Evolutionary conservation across 2,797 vertebrate species (phyloP).

Genomic region (Rachycentron canadum): DNA sequence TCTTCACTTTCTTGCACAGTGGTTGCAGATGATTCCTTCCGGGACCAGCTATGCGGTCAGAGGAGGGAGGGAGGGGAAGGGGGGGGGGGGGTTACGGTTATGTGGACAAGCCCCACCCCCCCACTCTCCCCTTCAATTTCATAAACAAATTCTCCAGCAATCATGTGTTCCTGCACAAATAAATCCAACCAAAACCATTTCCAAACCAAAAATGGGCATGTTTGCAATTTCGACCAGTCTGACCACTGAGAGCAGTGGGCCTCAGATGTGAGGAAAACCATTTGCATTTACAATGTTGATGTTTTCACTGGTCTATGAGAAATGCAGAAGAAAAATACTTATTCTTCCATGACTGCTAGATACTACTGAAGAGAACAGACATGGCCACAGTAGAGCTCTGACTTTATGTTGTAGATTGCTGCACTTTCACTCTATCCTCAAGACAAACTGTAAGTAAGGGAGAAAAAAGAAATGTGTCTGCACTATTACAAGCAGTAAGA

Average conservation of each 20-base stretch:
- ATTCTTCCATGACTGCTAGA: background rate
- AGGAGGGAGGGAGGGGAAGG: background rate
- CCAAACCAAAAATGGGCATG: background rate
- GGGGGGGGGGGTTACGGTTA: background rate
- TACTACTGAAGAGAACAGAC: background rate
- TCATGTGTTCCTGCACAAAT: slow-evolving; percentile 30
- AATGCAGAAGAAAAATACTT: background rate
- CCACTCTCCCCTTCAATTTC: background rate
- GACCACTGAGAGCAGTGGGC: slow-evolving; percentile 14
- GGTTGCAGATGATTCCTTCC: slow-evolving; percentile 38
- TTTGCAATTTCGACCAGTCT: slow-evolving; percentile 4
- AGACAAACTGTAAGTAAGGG: slow-evolving; percentile 3
- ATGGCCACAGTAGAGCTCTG: background rate
- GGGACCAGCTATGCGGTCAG: slow-evolving; percentile 19
- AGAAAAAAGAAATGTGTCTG: background rate
- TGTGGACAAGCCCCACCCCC: background rate
- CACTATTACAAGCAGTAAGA: background rate
- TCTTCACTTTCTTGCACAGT: slow-evolving; percentile 5
- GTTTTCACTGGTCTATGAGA: slow-evolving; percentile 1
- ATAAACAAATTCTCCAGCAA: slow-evolving; percentile 45
- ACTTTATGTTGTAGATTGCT: background rate
- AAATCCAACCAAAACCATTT: slow-evolving; percentile 27
- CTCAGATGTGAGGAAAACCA: slow-evolving; percentile 19
- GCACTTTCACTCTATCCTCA: background rate
- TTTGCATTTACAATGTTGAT: slow-evolving; percentile 7